A percentile compares a stretch with the other conserved stretches of the same genome.
Evolutionary conservation across 2,113 vertebrate species (phyloP).

Genomic region (Zosterops pallidus): DNA sequence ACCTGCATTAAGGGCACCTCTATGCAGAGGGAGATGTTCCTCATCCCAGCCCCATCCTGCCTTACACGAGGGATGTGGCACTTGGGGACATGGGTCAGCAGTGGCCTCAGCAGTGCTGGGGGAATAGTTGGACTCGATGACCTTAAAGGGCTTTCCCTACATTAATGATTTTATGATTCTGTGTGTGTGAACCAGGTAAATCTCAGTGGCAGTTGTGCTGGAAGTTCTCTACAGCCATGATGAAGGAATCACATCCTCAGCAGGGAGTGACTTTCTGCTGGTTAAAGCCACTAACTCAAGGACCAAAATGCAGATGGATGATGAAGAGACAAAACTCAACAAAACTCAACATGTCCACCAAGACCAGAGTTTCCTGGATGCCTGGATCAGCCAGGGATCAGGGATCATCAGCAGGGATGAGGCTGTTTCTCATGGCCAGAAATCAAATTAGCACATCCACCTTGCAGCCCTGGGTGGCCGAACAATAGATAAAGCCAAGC

Average conservation of each 20-base stretch:
- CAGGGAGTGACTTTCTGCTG: background rate
- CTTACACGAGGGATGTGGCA: background rate
- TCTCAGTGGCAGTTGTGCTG: background rate
- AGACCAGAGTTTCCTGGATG: background rate
- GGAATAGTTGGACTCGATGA: accelerated
- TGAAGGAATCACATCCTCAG: background rate
- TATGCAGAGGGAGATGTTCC: background rate
- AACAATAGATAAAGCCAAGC: background rate
- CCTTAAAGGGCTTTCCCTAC: background rate
- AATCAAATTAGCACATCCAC: background rate
- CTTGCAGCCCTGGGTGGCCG: background rate
- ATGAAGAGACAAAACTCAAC: background rate
- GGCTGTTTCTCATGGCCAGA: background rate
- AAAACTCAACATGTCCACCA: accelerated
- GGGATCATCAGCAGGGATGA: background rate
- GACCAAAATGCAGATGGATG: background rate
- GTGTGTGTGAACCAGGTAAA: background rate
- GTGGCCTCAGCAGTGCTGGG: background rate
- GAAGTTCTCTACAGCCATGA: background rate
- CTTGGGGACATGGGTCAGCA: background rate
- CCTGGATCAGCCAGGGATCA: background rate
- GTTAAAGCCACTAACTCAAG: background rate
- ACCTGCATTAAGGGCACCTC: background rate
- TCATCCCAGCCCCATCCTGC: background rate
- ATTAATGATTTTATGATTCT: background rate